A percentile compares a stretch with the other conserved stretches of the same genome.
phyloP scores from a whole-genome alignment of 2,888 invertebrate species.

The Dysmachus trigonus region DNA sequence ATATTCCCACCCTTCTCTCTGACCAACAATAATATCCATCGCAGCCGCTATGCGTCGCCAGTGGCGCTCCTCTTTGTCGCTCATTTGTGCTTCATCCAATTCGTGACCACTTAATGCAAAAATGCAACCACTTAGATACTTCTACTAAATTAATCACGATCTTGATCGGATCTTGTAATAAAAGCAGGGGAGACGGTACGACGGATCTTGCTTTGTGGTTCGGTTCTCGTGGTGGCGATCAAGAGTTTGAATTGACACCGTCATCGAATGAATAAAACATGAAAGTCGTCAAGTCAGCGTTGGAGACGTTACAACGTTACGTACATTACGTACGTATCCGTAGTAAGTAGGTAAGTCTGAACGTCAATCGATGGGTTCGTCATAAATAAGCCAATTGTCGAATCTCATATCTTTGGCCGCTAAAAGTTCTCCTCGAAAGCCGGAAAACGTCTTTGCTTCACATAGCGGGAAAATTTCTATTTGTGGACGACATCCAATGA shows the following conservation, averaged over 20 bases:
- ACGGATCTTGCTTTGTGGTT: constrained; percentile 1
- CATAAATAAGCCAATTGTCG: constrained; percentile 18
- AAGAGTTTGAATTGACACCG: constrained; percentile 25
- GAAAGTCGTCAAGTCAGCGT: constrained; percentile 9
- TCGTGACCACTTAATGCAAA: constrained; percentile 32
- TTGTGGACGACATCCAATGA: neutral
- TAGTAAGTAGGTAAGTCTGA: neutral
- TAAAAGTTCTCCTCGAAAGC: neutral
- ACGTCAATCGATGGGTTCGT: neutral
- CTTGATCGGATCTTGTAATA: neutral
- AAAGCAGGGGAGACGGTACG: neutral
- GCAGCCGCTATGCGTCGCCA: neutral
- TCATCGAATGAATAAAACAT: constrained; percentile 28
- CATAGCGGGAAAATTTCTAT: neutral
- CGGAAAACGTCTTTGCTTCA: neutral
- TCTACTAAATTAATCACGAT: constrained; percentile 33
- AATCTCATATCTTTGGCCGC: neutral
- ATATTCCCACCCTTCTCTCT: neutral
- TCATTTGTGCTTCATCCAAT: neutral
- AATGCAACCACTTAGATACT: neutral
- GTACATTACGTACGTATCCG: neutral
- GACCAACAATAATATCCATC: neutral
- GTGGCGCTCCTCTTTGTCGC: neutral
- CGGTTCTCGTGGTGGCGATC: neutral
- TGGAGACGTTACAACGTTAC: neutral